Percentiles rank a stretch among this genome's conserved stretches.
Conservation (phyloP, 2,888 invertebrate species). For the Oscheius sp. region DNA sequence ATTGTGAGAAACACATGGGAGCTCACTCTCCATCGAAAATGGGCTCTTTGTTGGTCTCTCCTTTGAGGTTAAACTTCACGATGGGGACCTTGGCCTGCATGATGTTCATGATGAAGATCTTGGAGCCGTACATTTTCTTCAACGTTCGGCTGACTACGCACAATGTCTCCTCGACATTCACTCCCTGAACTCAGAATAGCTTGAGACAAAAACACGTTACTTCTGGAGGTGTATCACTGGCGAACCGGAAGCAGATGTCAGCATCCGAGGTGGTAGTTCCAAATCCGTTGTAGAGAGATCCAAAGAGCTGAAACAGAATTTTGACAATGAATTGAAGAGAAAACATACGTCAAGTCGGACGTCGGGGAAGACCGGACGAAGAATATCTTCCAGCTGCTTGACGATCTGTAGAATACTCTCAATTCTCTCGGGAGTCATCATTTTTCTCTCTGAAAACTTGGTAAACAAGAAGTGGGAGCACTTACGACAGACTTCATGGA, state of each 20-base stretch:
- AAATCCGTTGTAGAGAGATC: conserved; percentile 79
- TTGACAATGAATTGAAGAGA: background rate
- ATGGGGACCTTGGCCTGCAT: conserved; percentile 79
- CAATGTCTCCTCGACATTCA: background rate
- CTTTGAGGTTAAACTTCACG: conserved; percentile 76
- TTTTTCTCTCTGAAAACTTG: background rate
- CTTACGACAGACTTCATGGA: background rate
- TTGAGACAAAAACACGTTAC: background rate
- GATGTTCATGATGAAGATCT: conserved; percentile 61
- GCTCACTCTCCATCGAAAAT: conserved; percentile 77
- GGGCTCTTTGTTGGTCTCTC: too few relatives aligned
- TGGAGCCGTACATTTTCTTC: conserved; percentile 1
- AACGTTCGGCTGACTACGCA: conserved; percentile 2
- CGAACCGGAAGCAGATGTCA: conserved; percentile 79
- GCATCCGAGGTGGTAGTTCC: conserved; percentile 78
- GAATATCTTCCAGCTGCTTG: conserved; percentile 34
- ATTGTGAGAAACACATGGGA: background rate
- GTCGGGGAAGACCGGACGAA: background rate
- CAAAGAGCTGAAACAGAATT: conserved; percentile 76
- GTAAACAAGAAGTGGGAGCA: background rate
- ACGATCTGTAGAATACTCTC: conserved; percentile 7
- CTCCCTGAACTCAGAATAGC: background rate
- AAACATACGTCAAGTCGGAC: conserved; percentile 14
- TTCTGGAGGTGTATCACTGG: conserved; percentile 60
- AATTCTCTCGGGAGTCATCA: background rate